Evolutionary conservation across 2,888 invertebrate species (phyloP), one percentile per base, ranked within the genome.

Genomic region (Notodonta dromedarius): DNA sequence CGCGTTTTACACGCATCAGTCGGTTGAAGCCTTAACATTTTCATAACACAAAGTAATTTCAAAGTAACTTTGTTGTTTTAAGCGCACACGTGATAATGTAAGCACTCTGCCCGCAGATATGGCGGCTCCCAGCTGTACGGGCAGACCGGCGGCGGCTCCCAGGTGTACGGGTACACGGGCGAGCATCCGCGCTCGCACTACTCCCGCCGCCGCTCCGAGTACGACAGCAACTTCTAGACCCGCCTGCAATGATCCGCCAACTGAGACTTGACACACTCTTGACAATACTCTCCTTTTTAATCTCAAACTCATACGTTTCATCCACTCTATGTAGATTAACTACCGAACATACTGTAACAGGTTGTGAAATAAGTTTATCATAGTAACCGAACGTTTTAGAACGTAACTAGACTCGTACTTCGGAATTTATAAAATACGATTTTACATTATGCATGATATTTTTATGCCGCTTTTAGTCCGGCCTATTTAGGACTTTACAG

Each of bases 191-290:
- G 94, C 65, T 94, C 95, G 13, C 94, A 94, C 81, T 95, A 94
- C 84, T 94, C 95, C 57, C 91, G 96, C 55, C 93, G 96, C 73
- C 95, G 96, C 84, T 96, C 96, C 48, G 96, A 97, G 84, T 96
- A 96, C 86, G 97, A 97, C 86, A 96, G 96, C 76, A 96, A 97
- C 90, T 97, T 97, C 92, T 97, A 95, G 84, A 85, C 76, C 65
- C 60, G 70, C 80, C 79, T 76, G 78, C 76, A 79, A 68, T 68
- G 63, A 73, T 70, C 69, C 71, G 70, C 74, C 71, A 71, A 69
- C 72, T 76, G 81, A 82, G 78, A 79, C 81, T 82, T 74, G 69
- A 80, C 77, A 80, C 77, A 79, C 78, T 80, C 82, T 89, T 91
- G 93, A 92, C 93, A 93, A 93, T 93, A 92, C 89, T 24, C 84